Conservation (phyloP, 2,113 vertebrate species). For the Neodon shergylaensis region DNA sequence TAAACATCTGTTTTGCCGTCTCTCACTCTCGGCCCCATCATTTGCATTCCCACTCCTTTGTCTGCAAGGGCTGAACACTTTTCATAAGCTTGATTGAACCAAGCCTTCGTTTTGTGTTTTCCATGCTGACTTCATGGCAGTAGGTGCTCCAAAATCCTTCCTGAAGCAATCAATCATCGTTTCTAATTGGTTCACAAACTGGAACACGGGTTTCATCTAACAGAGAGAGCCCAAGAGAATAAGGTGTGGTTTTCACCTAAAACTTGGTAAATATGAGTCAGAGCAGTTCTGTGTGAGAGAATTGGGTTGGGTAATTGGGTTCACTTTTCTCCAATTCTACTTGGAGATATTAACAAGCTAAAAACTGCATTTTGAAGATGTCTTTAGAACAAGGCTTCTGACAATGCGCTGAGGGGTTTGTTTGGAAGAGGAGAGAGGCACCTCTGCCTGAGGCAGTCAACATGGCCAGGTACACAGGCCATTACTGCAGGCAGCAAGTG, state of each 20-base stretch:
- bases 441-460: background rate
- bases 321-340: slow-evolving; percentile 36
- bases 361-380: slow-evolving; percentile 1
- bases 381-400: slow-evolving; percentile 30
- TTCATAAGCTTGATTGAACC: background rate
- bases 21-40: background rate
- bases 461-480: background rate
- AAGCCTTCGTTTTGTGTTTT: slow-evolving; percentile 8
- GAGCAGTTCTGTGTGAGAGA: background rate
- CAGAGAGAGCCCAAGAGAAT: background rate
- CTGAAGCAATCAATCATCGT: slow-evolving; percentile 9
- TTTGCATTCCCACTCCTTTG: background rate
- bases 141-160: background rate
- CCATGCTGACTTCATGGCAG: background rate
- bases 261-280: slow-evolving; percentile 32
- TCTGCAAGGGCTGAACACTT: background rate
- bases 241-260: background rate
- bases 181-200: background rate
- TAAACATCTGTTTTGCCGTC: background rate
- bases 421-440: background rate
- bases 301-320: background rate
- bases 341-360: slow-evolving; percentile 18
- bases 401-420: slow-evolving; percentile 15
- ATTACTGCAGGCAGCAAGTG: background rate
- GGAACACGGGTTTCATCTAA: background rate